Evolutionary conservation across 2,888 invertebrate species (phyloP).

Genomic region (Hyles lineata): DNA sequence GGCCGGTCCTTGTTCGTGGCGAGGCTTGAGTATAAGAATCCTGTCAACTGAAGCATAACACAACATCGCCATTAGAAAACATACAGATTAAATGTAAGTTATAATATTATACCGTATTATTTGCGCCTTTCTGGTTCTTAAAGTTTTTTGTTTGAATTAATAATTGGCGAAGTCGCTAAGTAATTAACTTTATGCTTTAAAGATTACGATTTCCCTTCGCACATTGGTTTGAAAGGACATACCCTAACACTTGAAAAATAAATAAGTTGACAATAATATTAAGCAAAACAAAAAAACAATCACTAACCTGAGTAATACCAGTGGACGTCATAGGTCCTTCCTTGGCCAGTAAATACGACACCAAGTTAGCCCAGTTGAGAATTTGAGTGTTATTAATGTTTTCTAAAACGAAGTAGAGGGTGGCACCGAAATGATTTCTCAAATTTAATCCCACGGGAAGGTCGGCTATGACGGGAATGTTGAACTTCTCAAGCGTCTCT

Average conservation of each 20-base stretch:
- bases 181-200: too few species aligned
- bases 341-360: slow-evolving; percentile 82
- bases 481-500: slow-evolving; percentile 75
- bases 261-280: too few species aligned
- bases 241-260: too few species aligned
- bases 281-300: not conserved
- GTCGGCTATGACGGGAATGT: slow-evolving; percentile 83
- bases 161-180: too few species aligned
- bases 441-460: slow-evolving; percentile 87
- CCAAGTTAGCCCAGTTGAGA: slow-evolving; percentile 84
- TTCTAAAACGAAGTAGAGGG: slow-evolving; percentile 77
- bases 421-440: slow-evolving; percentile 86
- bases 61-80: not conserved
- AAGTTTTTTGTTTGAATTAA: too few species aligned
- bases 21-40: slow-evolving; percentile 84
- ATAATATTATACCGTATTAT: too few species aligned
- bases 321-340: slow-evolving; percentile 86
- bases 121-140: too few species aligned
- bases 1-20: slow-evolving; percentile 81
- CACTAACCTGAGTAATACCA: slow-evolving; percentile 84
- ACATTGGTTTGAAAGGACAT: too few species aligned
- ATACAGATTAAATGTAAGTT: not conserved
- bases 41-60: slow-evolving; percentile 72
- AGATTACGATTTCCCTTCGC: too few species aligned
- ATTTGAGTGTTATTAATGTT: slow-evolving; percentile 74